Evolutionary conservation across 2,888 invertebrate genomes (phyloP).

Genomic region (Mermis nigrescens): DNA sequence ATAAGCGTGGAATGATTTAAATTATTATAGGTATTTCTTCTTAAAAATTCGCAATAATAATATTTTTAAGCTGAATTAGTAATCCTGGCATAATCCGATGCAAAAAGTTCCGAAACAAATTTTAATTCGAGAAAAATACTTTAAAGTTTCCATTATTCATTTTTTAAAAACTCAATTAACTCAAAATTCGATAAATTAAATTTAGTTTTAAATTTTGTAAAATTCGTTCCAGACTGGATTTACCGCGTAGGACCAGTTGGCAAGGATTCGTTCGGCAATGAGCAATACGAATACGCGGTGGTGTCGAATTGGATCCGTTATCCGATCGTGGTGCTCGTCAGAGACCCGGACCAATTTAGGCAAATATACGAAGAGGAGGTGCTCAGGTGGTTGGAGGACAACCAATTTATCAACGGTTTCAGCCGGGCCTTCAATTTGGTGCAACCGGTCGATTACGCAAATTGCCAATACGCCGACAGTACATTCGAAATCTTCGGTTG

Average conservation of each 20-base stretch:
- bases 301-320: conserved; percentile 33
- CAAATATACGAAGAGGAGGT: conserved; percentile 27
- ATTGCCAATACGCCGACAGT: conserved; percentile 31
- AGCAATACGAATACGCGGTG: conserved; percentile 32
- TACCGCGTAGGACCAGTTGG: conserved; percentile 32
- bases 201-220: no score
- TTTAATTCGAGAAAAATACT: no score
- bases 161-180: no score
- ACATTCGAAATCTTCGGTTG: conserved; percentile 31
- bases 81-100: no score
- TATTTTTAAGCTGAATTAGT: no score
- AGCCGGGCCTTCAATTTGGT: conserved; percentile 32
- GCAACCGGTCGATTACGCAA: conserved; percentile 28
- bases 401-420: conserved; percentile 32
- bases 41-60: no score
- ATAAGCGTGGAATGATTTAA: no score
- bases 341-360: conserved; percentile 31
- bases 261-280: conserved; percentile 32
- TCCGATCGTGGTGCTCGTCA: conserved; percentile 31
- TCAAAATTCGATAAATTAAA: no score
- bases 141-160: no score
- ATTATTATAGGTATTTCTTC: no score
- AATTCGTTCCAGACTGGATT: conserved; percentile 33
- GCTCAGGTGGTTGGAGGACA: conserved; percentile 24
- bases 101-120: no score